Evolutionary conservation across 2,113 vertebrate genomes (phyloP).

Genomic region (Turnix velox): DNA sequence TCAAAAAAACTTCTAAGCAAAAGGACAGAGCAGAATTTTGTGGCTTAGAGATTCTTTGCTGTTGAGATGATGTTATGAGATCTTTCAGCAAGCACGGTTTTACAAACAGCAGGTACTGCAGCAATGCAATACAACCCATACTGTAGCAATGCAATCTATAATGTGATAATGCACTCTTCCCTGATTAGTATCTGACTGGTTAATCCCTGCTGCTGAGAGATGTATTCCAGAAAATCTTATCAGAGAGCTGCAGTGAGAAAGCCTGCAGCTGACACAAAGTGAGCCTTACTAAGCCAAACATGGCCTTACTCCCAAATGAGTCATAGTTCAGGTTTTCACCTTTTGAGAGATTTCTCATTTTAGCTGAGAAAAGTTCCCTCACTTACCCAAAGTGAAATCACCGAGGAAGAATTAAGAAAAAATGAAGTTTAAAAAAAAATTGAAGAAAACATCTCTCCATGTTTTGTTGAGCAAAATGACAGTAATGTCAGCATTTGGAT

Average conservation of each 20-base stretch:
- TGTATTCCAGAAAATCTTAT: background rate
- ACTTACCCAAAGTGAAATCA: background rate
- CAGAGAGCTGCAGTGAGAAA: background rate
- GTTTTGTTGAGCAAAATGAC: background rate
- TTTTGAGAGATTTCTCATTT: background rate
- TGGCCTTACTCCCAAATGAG: background rate
- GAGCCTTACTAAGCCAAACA: background rate
- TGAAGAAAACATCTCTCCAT: background rate
- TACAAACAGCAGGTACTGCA: background rate
- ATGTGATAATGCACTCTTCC: background rate
- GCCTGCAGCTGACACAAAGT: background rate
- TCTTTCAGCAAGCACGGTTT: background rate
- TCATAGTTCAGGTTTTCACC: background rate
- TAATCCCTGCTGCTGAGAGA: background rate
- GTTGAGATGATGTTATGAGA: slow-evolving; percentile 13
- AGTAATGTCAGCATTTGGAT: background rate
- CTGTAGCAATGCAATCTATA: background rate
- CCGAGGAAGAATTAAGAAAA: background rate
- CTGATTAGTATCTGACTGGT: background rate
- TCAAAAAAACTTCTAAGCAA: background rate
- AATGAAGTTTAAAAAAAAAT: background rate
- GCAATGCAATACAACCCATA: background rate
- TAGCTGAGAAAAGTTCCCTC: background rate
- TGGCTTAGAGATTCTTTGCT: slow-evolving; percentile 15
- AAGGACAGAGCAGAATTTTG: background rate